phyloP scores from a whole-genome alignment of 2,888 invertebrate species.

The Laothoe populi region DNA sequence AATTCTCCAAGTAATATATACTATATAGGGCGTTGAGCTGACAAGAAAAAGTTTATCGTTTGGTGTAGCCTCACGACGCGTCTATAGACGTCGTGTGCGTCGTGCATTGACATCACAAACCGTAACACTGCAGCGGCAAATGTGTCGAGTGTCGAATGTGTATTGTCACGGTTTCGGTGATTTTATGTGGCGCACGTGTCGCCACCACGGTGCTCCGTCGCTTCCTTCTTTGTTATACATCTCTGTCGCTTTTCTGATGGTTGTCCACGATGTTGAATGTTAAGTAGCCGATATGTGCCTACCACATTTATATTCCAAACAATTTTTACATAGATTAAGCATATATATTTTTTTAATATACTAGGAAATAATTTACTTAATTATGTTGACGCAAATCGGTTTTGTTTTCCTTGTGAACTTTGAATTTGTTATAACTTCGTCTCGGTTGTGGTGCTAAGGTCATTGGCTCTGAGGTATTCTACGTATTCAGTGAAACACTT shows the following conservation, averaged over 20 bases:
- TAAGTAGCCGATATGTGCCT: conserved; percentile 36
- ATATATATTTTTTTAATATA: conserved; percentile 39
- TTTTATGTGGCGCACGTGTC: conserved; percentile 46
- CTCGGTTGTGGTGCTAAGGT: conserved; percentile 42
- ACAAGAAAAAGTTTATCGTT: neutral
- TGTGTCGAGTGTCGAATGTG: conserved; percentile 30
- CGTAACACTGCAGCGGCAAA: neutral
- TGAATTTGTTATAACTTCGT: conserved; percentile 43
- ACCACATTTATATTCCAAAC: conserved; percentile 46
- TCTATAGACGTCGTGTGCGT: neutral
- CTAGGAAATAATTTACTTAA: conserved; percentile 42
- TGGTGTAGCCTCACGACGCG: neutral
- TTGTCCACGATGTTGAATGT: conserved; percentile 47
- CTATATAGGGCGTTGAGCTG: neutral
- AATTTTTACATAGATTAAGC: conserved; percentile 32
- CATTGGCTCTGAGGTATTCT: conserved; percentile 45
- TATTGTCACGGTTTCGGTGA: conserved; percentile 35
- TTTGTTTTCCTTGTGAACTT: conserved; percentile 58
- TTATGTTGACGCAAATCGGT: conserved; percentile 45
- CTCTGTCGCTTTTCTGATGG: conserved; percentile 31
- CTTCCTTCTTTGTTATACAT: conserved; percentile 55
- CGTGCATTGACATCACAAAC: neutral
- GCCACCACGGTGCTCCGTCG: conserved; percentile 32
- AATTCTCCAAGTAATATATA: conserved; percentile 13
- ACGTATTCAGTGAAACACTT: conserved; percentile 49